phyloP scores from a whole-genome alignment of 1,140 invertebrate genomes.

The Pristionchus pacificus region DNA sequence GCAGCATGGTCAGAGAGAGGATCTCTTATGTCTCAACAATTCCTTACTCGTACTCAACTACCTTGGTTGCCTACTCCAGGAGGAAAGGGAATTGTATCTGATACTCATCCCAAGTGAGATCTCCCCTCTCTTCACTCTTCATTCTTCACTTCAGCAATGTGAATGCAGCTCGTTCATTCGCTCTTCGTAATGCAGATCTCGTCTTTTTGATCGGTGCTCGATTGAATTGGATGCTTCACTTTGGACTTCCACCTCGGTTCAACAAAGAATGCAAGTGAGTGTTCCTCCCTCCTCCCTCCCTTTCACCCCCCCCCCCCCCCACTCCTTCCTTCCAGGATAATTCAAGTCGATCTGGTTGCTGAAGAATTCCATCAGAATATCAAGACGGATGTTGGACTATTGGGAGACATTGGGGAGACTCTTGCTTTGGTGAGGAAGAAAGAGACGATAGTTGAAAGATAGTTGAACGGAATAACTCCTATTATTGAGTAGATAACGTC shows the following conservation, averaged over 20 bases:
- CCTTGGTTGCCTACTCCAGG: slow-evolving; percentile 91
- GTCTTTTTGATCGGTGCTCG: slow-evolving; percentile 82
- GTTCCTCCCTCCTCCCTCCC: not conserved
- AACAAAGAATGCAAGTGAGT: slow-evolving; percentile 70
- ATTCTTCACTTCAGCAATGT: slow-evolving; percentile 66
- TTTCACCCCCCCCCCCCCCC: too few relatives aligned
- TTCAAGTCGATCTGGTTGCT: slow-evolving; percentile 76
- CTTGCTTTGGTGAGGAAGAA: slow-evolving; percentile 60
- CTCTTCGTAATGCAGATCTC: slow-evolving; percentile 80
- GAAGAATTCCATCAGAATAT: slow-evolving; percentile 90
- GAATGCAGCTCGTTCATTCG: slow-evolving; percentile 76
- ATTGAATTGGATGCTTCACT: slow-evolving; percentile 95
- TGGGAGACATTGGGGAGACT: slow-evolving; percentile 71
- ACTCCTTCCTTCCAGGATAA: slow-evolving; percentile 21
- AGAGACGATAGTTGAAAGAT: too few relatives aligned
- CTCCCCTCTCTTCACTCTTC: not conserved
- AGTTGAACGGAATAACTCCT: not conserved
- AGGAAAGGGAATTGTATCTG: slow-evolving; percentile 88
- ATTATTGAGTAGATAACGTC: not conserved
- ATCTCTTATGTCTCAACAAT: slow-evolving; percentile 43
- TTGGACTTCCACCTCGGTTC: slow-evolving; percentile 82
- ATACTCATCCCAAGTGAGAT: slow-evolving; percentile 64
- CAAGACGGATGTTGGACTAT: slow-evolving; percentile 69
- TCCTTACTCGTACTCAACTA: slow-evolving; percentile 71
- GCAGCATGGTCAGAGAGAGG: slow-evolving; percentile 46